A percentile compares a stretch with the other conserved stretches of the same genome.
phyloP scores from a whole-genome alignment of 2,113 vertebrate species.

The Gallinago media region DNA sequence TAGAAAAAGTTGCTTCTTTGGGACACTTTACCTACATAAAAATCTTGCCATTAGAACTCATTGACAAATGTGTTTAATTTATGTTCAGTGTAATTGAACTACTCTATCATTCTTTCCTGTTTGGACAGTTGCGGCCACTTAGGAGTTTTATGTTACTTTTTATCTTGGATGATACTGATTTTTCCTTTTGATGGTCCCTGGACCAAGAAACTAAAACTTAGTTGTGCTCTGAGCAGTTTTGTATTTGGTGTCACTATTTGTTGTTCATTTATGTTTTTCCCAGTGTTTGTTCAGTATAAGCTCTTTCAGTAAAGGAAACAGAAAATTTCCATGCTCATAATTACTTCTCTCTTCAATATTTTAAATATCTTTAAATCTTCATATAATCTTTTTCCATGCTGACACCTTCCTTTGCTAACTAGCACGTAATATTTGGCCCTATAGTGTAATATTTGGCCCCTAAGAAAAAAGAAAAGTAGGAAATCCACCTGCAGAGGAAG shows the following conservation, averaged over 20 bases:
- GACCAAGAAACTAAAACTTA: neutral
- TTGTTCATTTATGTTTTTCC: neutral
- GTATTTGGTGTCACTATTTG: neutral
- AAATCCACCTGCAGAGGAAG: neutral
- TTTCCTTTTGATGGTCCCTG: neutral
- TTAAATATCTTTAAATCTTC: neutral
- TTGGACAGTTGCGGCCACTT: slow-evolving; percentile 39
- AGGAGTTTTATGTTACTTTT: slow-evolving; percentile 16
- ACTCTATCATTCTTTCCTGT: slow-evolving; percentile 24
- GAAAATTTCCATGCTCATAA: neutral
- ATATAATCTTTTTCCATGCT: neutral
- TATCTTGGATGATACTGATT: slow-evolving; percentile 5
- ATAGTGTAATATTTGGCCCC: neutral
- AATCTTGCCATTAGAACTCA: slow-evolving; percentile 1
- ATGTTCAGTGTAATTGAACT: slow-evolving; percentile 7
- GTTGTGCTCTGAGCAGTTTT: neutral
- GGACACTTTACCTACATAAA: neutral
- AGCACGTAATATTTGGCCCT: neutral
- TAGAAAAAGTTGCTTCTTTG: neutral
- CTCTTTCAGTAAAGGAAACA: neutral
- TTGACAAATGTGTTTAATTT: slow-evolving; percentile 44
- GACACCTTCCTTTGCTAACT: neutral
- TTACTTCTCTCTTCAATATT: neutral
- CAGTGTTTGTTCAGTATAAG: neutral
- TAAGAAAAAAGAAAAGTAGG: neutral